Evolutionary conservation across 2,113 vertebrate species (phyloP), one percentile per base, ranked within the genome.

Genomic region (Leucopternis melanops): DNA sequence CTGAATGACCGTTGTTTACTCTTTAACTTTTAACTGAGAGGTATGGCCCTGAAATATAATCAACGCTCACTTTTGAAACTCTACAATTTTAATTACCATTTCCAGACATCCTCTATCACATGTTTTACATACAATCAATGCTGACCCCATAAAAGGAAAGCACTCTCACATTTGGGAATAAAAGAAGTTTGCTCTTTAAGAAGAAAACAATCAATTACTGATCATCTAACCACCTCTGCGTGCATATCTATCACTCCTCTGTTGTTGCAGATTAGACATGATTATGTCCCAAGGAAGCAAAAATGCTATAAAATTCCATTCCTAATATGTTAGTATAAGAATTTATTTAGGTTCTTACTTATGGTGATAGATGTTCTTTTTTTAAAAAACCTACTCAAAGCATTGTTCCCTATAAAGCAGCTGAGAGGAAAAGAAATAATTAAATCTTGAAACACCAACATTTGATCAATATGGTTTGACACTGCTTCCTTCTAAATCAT

Each of bases 21-120:
- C 50, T 42, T n/a, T 72, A 83, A 86, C 83, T 91, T 96, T 89
- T 94, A 96, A 80, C 79, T 67, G 86, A 78, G 81, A 95, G 65
- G 57, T 95, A 90, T 23, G 66, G 92, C 83, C 69, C 38, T 78
- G 82, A 95, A 97, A 96, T 78, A 81, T 66, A 97, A 96, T 97
- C 97, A 94, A 55, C 95, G 78, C 29, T 96, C 81, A 65, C 85
- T 92, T 95, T 5, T 81, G 59, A 96, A 96, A 96, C 80, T 52
- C 92, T 89, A 94, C 95, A 78, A 83, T 88, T 97, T 97, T 97
- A 98, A 97, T 97, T 97, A 96, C 83, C 40, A 54, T 84, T 92
- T 94, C 88, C 96, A 94, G 86, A 95, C 84, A 84, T 40, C 36
- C 10, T 74, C 44, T 92, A 82, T 88, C 86, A 82, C 81, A 42